These are phyloP conservation scores for Alfaro cultratus DNA, from an alignment of 2,797 vertebrate genomes.

Conservation along the genomic window DNA sequence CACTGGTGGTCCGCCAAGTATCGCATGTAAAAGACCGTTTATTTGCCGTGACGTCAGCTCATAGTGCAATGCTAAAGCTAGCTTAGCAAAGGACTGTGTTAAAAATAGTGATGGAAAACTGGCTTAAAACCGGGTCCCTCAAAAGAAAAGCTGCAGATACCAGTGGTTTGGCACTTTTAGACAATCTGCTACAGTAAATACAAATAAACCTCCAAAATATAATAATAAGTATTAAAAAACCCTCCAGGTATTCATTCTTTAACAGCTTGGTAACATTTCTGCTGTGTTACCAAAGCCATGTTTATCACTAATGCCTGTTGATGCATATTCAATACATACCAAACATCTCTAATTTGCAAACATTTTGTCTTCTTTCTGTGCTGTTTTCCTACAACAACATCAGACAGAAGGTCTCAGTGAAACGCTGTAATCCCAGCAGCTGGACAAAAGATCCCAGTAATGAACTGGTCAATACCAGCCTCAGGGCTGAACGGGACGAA, in stretches of 20 bases:
- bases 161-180: not conserved
- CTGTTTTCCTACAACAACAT: slow-evolving; percentile 22
- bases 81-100: too few species aligned
- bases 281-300: too few species aligned
- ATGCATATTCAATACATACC: not conserved
- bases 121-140: too few species aligned
- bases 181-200: not conserved
- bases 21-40: too few species aligned
- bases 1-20: too few species aligned
- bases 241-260: not conserved
- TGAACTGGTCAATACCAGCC: slow-evolving; percentile 64
- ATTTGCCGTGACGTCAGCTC: too few species aligned
- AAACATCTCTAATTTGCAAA: not conserved
- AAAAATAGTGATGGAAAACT: too few species aligned
- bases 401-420: slow-evolving; percentile 49
- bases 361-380: not conserved
- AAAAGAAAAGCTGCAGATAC: too few species aligned
- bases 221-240: not conserved
- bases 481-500: slow-evolving; percentile 51
- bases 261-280: not conserved
- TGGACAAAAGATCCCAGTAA: slow-evolving; percentile 68
- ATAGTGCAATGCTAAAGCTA: too few species aligned
- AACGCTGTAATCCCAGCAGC: slow-evolving; percentile 67
- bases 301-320: not conserved
- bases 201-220: not conserved